Conservation (phyloP, 2,113 vertebrate species). For the Dascyllus trimaculatus region DNA sequence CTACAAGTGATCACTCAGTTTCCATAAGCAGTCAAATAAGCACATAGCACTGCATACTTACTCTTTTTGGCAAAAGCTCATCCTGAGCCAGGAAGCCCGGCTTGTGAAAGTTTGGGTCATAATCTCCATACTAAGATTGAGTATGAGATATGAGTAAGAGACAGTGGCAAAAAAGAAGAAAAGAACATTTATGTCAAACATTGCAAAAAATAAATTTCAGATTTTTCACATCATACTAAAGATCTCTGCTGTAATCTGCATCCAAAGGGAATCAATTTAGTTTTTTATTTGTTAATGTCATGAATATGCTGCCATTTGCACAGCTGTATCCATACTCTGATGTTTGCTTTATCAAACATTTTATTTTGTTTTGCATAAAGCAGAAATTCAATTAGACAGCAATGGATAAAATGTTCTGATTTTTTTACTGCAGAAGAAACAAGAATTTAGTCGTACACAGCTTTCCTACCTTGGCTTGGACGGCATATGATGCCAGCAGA, state of each 20-base stretch:
- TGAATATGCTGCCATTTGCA: not conserved
- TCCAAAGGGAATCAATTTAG: not conserved
- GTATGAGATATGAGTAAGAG: slow-evolving; percentile 5
- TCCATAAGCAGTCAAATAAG: not conserved
- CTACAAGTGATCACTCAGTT: not conserved
- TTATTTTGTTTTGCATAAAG: not conserved
- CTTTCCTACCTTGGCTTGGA: slow-evolving; percentile 92
- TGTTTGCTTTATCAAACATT: too few species aligned
- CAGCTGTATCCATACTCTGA: not conserved
- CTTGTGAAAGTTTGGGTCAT: slow-evolving; percentile 91
- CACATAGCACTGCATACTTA: slow-evolving; percentile 71
- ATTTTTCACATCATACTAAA: not conserved
- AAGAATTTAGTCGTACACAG: not conserved
- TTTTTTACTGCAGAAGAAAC: not conserved
- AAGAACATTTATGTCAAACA: not conserved
- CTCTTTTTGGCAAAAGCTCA: slow-evolving; percentile 91
- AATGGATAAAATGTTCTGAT: not conserved
- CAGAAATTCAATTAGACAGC: not conserved
- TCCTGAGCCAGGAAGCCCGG: slow-evolving; percentile 92
- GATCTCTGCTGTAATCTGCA: not conserved
- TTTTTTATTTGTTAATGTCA: not conserved
- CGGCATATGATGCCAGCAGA: slow-evolving; percentile 92
- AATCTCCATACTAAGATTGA: slow-evolving; percentile 89
- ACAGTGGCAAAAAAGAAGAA: not conserved
- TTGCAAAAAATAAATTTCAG: not conserved